A percentile compares a stretch with the other conserved stretches of the same genome.
Conservation (phyloP, 2,888 invertebrate genomes). For the Hydriomena furcata region DNA sequence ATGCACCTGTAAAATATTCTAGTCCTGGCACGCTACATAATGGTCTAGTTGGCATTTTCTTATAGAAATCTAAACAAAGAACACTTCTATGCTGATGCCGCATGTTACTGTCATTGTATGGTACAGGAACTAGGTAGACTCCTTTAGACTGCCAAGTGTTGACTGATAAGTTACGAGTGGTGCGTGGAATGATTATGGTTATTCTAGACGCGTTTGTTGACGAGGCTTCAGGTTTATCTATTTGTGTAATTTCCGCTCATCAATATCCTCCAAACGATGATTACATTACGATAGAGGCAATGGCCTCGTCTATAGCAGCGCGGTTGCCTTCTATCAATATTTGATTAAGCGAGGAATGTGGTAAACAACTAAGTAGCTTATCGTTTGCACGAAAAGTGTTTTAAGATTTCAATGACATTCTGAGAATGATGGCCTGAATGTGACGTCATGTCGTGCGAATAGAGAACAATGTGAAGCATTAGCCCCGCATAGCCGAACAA, state of each 20-base stretch:
- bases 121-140: too few species aligned
- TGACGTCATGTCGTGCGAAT: conserved; percentile 60
- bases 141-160: conserved; percentile 25
- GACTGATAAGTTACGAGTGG: conserved; percentile 11
- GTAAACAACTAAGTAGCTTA: conserved; percentile 45
- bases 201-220: conserved; percentile 20
- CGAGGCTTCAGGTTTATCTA: conserved; percentile 38
- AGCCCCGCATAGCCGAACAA: conserved; percentile 55
- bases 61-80: too few species aligned
- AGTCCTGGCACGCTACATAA: too few species aligned
- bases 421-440: conserved; percentile 41
- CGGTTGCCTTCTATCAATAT: conserved; percentile 53
- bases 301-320: conserved; percentile 49
- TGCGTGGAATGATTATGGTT: conserved; percentile 13
- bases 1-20: too few species aligned
- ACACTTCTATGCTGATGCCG: too few species aligned
- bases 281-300: conserved; percentile 49
- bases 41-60: too few species aligned
- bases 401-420: conserved; percentile 44
- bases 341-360: conserved; percentile 54
- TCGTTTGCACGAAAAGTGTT: conserved; percentile 45
- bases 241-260: conserved; percentile 53
- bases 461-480: conserved; percentile 55
- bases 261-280: conserved; percentile 47
- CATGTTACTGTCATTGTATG: too few species aligned